Evolutionary conservation across 2,888 invertebrate species (phyloP).

Genomic region (Brassicogethes aeneus): DNA sequence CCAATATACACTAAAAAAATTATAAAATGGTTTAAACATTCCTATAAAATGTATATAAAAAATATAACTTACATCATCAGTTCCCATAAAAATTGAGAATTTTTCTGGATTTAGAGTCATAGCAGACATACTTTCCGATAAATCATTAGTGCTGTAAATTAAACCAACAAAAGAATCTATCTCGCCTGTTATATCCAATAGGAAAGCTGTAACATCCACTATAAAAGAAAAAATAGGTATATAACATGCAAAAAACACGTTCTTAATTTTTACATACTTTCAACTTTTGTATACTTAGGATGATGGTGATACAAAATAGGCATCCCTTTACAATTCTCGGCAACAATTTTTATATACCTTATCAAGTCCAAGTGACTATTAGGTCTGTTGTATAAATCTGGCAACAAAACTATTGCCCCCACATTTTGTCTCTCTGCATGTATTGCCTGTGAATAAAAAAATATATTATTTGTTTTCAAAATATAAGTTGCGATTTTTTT

Average conservation of each 20-base stretch:
- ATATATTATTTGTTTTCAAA: no score
- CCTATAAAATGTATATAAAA: neutral
- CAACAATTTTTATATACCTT: constrained; percentile 54
- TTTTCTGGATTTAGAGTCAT: constrained; percentile 32
- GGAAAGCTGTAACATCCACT: constrained; percentile 35
- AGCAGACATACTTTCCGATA: constrained; percentile 31
- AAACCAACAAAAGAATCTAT: constrained; percentile 36
- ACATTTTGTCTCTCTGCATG: constrained; percentile 54
- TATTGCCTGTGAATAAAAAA: constrained; percentile 48
- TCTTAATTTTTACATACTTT: constrained; percentile 41
- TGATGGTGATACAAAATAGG: constrained; percentile 76
- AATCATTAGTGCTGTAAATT: constrained; percentile 32
- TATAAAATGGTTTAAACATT: constrained; percentile 1
- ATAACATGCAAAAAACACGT: no score
- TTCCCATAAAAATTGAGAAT: constrained; percentile 34
- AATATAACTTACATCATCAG: constrained; percentile 29
- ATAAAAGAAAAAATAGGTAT: constrained; percentile 15
- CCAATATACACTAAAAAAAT: constrained; percentile 48
- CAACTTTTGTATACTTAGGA: constrained; percentile 57
- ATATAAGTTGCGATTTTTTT: constrained; percentile 1
- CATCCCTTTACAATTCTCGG: constrained; percentile 57
- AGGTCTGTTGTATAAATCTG: constrained; percentile 68
- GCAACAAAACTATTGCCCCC: constrained; percentile 58
- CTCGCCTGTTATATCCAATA: constrained; percentile 35
- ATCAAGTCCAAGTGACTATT: constrained; percentile 49